phyloP scores from a whole-genome alignment of 2,797 vertebrate species.

The Cebuella pygmaea region DNA sequence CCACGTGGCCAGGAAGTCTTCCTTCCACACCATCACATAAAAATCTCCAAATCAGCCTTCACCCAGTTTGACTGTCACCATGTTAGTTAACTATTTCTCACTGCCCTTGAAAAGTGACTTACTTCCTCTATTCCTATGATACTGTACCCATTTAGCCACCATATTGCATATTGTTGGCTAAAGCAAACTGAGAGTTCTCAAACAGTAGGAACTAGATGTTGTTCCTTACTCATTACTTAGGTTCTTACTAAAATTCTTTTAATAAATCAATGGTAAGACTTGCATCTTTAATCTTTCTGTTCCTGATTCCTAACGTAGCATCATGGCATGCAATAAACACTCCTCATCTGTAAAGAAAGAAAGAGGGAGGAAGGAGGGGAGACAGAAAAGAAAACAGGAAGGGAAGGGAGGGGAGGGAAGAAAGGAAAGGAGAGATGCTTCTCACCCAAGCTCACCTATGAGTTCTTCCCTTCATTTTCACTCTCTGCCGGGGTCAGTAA shows the following conservation, averaged over 20 bases:
- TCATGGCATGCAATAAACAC: neutral
- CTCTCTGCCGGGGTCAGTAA: conserved; percentile 26
- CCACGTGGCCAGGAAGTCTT: neutral
- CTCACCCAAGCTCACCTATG: neutral
- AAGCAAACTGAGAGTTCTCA: neutral
- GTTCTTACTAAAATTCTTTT: neutral
- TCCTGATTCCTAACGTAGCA: neutral
- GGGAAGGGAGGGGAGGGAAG: fast-evolving
- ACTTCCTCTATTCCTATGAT: neutral
- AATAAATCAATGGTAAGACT: neutral
- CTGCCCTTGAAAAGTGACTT: neutral
- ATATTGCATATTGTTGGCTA: neutral
- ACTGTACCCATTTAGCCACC: neutral
- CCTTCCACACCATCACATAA: neutral
- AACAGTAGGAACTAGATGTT: neutral
- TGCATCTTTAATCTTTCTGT: neutral
- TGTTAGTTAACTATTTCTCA: neutral
- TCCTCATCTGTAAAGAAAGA: neutral
- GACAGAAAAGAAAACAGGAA: neutral
- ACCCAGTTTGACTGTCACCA: neutral
- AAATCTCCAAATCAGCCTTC: neutral
- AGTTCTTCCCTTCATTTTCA: neutral
- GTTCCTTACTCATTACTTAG: neutral
- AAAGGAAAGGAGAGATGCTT: neutral
- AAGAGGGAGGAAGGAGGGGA: neutral